Base-by-base conservation (phyloP, 2,888 invertebrate species). In the Tortrix viridana region DNA sequence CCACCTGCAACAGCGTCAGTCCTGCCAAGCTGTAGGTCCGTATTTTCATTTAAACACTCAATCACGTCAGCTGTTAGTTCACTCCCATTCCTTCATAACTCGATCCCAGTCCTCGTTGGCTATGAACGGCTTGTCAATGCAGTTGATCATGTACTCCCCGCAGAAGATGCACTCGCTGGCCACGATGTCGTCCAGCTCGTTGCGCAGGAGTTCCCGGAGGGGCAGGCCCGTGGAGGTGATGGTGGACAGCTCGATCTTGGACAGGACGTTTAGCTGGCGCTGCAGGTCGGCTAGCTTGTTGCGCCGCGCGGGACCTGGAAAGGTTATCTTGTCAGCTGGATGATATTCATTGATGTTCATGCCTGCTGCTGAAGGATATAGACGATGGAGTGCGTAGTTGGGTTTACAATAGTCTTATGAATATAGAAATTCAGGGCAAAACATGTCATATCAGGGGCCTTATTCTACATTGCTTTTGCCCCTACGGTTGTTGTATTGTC, bases 161-260 rank as follows among this genome's bases (percentile, higher is more conserved):
- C 99, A 99, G 88, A 96, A 98, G 5, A 98, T 92, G 83, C 99
- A 99, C 86, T 99, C 98, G 0, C 95, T 94, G 0, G 98, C 98
- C 1, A 98, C 93, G 2, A 98, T 94, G 75, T 97, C 96, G 84
- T 98, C 98, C 38, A 98, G 94, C 74, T 98, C 96, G 46, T 94
- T 93, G 85, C 96, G 95, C 0, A 97, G 86, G 67, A 95, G 93
- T 67, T 96, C 96, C 49, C 94, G 91, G 0, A 93, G 89, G 82
- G 92, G 77, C 86, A 94, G 66, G 74, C 92, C 69, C 92, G 70
- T 84, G 1, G 85, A 76, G 0, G 86, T 85, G 43, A 78, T 68
- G 0, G 88, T 77, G 44, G 92, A 89, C 19, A 94, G 88, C 65
- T 91, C 90, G 5, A 86, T 82, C 67, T 88, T 89, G 16, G 92